These are phyloP conservation scores for Epsilonema sp. DNA, from an alignment of 2,888 invertebrate genomes.

Conservation along the genomic window DNA sequence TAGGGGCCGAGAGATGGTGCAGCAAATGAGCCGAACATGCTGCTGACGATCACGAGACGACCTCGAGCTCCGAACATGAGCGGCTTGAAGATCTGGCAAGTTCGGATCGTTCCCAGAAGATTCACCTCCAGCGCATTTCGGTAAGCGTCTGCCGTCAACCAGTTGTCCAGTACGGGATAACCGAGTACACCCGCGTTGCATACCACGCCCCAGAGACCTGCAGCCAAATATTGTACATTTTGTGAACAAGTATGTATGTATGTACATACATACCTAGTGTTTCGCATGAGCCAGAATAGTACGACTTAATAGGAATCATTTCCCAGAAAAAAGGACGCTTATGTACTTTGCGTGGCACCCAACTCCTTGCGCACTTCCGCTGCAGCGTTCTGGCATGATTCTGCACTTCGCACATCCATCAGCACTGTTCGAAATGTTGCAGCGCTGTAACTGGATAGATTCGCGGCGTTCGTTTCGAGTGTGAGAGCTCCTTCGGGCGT, in stretches of 20 bases:
- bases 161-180: not conserved
- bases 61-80: slow-evolving; percentile 14
- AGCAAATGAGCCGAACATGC: slow-evolving; percentile 21
- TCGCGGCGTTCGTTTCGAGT: slow-evolving; percentile 15
- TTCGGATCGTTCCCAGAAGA: not conserved
- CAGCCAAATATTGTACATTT: not conserved
- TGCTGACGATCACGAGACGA: slow-evolving; percentile 27
- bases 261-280: slow-evolving; percentile 12
- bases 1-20: slow-evolving; percentile 31
- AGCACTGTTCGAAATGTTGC: slow-evolving; percentile 44
- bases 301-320: too few relatives aligned
- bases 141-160: not conserved
- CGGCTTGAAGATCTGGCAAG: slow-evolving; percentile 1
- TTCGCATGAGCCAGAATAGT: too few relatives aligned
- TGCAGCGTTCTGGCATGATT: slow-evolving; percentile 52
- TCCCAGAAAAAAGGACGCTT: too few relatives aligned
- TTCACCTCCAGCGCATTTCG: not conserved
- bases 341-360: too few relatives aligned
- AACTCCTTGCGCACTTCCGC: slow-evolving; percentile 35
- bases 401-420: slow-evolving; percentile 46
- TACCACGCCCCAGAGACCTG: not conserved
- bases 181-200: not conserved
- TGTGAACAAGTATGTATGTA: not conserved
- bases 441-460: too few relatives aligned
- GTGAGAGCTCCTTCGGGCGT: slow-evolving; percentile 11